Conservation (phyloP, 2,797 vertebrate genomes). For the Rhyacichthys aspro region DNA sequence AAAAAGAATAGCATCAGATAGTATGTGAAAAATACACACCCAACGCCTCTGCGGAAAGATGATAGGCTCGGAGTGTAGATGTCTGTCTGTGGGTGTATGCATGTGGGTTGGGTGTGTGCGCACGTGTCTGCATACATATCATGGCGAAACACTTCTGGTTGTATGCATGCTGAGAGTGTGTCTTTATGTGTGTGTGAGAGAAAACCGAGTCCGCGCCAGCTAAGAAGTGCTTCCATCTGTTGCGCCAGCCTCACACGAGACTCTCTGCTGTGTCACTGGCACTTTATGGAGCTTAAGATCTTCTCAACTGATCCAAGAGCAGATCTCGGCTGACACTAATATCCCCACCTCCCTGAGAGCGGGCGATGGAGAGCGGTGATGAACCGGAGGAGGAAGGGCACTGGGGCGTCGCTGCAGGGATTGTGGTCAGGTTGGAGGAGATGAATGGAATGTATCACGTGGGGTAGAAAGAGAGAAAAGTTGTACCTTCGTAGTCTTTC, state of each 20-base stretch:
- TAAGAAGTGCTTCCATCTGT: constrained; percentile 77
- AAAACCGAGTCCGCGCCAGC: constrained; percentile 61
- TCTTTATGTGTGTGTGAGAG: constrained; percentile 37
- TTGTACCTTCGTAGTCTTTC: constrained; percentile 50
- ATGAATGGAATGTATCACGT: constrained; percentile 14
- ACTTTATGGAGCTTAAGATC: constrained; percentile 67
- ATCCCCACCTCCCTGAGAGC: constrained; percentile 38
- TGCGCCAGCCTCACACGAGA: constrained; percentile 62
- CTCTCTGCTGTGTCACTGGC: constrained; percentile 60
- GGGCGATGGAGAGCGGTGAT: constrained; percentile 25
- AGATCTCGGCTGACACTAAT: constrained; percentile 59
- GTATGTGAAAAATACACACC: constrained; percentile 66
- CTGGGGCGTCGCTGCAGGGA: constrained; percentile 24
- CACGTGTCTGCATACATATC: constrained; percentile 47
- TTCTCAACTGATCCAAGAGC: constrained; percentile 54
- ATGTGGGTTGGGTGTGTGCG: constrained; percentile 57
- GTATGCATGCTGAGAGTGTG: constrained; percentile 30
- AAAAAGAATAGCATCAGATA: constrained; percentile 66
- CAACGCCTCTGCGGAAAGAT: constrained; percentile 59
- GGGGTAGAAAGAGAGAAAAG: constrained; percentile 4
- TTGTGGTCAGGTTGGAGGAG: constrained; percentile 31
- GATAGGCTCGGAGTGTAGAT: constrained; percentile 46
- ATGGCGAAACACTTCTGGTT: constrained; percentile 23
- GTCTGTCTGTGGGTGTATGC: constrained; percentile 52
- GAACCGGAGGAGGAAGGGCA: constrained; percentile 25